Evolutionary conservation across 2,797 vertebrate species (phyloP).

Genomic region (Syndactyla subalaris): DNA sequence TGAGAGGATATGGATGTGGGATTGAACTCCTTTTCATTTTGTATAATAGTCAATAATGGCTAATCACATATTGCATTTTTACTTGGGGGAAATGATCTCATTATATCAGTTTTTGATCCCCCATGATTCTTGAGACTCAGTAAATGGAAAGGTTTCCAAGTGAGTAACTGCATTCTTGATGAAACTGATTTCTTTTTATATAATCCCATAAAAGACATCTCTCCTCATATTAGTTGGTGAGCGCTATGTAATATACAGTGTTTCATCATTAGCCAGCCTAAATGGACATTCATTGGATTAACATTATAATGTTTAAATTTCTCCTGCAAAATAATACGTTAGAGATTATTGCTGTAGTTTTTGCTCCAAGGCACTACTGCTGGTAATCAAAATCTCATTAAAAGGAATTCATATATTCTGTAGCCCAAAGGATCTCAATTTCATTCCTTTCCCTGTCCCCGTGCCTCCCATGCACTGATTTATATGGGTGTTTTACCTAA

Average conservation of each 20-base stretch:
- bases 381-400: conserved; percentile 70
- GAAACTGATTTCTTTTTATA: conserved; percentile 48
- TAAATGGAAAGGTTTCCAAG: conserved; percentile 52
- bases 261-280: conserved; percentile 44
- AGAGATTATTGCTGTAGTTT: conserved; percentile 24
- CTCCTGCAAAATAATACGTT: conserved; percentile 43
- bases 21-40: conserved; percentile 20
- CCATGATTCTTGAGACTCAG: not conserved
- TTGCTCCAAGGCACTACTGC: conserved; percentile 37
- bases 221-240: conserved; percentile 15
- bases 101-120: conserved; percentile 40
- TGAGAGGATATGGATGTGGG: not conserved
- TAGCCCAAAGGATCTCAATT: conserved; percentile 27
- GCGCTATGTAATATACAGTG: conserved; percentile 12
- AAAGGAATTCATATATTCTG: conserved; percentile 52
- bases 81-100: conserved; percentile 52
- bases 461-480: not conserved
- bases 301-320: conserved; percentile 41
- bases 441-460: not conserved
- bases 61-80: conserved; percentile 51
- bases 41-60: conserved; percentile 38
- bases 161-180: conserved; percentile 35
- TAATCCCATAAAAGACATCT: conserved; percentile 51
- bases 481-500: not conserved
- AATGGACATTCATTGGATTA: conserved; percentile 63